Percentiles rank a stretch among this genome's conserved stretches.
phyloP scores from a whole-genome alignment of 2,113 vertebrate genomes.

The Corythornis madagascariensis region DNA sequence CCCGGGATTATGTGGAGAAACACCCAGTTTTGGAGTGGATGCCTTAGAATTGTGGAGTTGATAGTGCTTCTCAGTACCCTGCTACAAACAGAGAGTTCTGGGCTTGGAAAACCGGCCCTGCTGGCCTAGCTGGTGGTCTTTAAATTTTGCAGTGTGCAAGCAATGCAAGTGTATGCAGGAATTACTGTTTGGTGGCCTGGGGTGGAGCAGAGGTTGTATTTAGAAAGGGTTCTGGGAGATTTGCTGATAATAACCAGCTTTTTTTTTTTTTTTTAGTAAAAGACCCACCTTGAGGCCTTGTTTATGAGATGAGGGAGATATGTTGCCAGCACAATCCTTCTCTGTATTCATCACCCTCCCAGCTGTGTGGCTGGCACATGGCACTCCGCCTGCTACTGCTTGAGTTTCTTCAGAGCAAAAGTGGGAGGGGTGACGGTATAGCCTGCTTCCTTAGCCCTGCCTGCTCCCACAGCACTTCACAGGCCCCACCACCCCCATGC shows the following conservation, averaged over 20 bases:
- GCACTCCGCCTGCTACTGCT: background rate
- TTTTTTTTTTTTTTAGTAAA: background rate
- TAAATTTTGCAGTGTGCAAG: background rate
- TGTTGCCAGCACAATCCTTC: background rate
- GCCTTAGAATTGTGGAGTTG: background rate
- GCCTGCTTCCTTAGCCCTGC: background rate
- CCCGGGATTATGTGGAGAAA: background rate
- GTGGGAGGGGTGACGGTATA: fast-evolving
- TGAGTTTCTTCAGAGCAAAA: background rate
- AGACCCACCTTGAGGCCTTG: background rate
- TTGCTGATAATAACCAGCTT: background rate
- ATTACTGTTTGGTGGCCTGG: background rate
- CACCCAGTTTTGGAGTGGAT: background rate
- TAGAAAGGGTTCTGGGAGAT: slow-evolving; percentile 23
- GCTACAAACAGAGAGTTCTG: background rate
- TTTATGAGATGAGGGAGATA: background rate
- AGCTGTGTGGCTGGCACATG: background rate
- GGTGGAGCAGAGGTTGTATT: background rate
- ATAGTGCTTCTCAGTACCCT: background rate
- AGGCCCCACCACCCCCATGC: fast-evolving
- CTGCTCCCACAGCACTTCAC: background rate
- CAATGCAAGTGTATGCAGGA: background rate
- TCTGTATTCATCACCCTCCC: background rate
- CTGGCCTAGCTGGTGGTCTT: background rate
- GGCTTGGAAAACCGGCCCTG: background rate